phyloP scores from a whole-genome alignment of 1,140 invertebrate species.

The Laupala kohalensis region DNA sequence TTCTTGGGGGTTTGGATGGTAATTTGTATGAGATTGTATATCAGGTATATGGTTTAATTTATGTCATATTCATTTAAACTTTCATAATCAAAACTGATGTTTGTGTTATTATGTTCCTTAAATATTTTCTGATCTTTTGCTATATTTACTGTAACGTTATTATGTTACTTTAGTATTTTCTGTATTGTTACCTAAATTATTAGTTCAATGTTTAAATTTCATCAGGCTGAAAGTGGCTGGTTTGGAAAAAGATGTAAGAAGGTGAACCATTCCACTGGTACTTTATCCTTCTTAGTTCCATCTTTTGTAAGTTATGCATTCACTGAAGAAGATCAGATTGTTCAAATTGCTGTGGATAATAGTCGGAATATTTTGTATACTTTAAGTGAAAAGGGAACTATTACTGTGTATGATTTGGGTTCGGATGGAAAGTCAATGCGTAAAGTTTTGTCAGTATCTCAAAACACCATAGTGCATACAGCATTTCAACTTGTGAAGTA shows the following conservation, averaged over 20 bases:
- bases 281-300: conserved; percentile 77
- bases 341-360: conserved; percentile 70
- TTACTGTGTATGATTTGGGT: conserved; percentile 83
- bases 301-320: conserved; percentile 77
- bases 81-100: neutral
- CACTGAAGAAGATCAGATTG: conserved; percentile 75
- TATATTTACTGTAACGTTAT: neutral
- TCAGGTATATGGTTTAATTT: conserved; percentile 42
- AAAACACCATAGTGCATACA: conserved; percentile 61
- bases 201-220: no score
- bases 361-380: conserved; percentile 81
- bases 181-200: neutral
- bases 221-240: conserved; percentile 71
- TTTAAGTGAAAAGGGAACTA: conserved; percentile 65
- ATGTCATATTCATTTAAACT: neutral
- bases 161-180: neutral
- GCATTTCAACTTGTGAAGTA: conserved; percentile 69
- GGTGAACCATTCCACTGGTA: conserved; percentile 83
- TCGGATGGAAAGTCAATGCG: conserved; percentile 55
- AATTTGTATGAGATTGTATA: conserved; percentile 92
- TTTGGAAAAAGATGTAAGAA: conserved; percentile 91
- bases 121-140: neutral
- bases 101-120: neutral
- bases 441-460: conserved; percentile 60
- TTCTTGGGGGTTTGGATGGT: conserved; percentile 89